phyloP scores from a whole-genome alignment of 2,113 vertebrate species.

The Meleagris gallopavo region DNA sequence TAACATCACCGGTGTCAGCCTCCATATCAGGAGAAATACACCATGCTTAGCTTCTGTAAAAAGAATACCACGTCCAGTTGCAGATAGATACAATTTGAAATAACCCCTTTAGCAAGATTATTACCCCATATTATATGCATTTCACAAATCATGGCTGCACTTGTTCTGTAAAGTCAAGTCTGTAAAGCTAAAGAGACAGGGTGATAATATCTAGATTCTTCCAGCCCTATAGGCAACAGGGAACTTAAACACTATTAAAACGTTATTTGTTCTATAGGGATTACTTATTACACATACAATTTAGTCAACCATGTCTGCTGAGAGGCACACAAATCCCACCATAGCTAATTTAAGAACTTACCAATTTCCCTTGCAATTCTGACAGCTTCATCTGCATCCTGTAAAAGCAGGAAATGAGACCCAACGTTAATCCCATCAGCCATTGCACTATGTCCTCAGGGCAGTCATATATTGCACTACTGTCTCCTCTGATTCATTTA shows the following conservation, averaged over 20 bases:
- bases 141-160: conserved; percentile 34
- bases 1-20: background rate
- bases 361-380: conserved; percentile 94
- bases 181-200: conserved; percentile 54
- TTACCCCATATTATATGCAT: background rate
- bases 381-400: conserved; percentile 96
- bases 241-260: conserved; percentile 77
- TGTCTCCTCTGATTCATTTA: conserved; percentile 87
- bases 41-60: background rate
- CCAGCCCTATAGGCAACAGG: conserved; percentile 57
- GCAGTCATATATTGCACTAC: conserved; percentile 85
- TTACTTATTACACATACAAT: conserved; percentile 80
- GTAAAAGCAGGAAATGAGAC: conserved; percentile 85
- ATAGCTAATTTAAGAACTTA: conserved; percentile 88
- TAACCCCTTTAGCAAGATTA: conserved; percentile 25
- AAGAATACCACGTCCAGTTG: background rate
- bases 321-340: conserved; percentile 80
- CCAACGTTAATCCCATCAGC: conserved; percentile 85
- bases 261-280: conserved; percentile 78
- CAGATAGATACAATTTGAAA: background rate
- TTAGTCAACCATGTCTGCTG: conserved; percentile 80
- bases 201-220: conserved; percentile 47
- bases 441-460: conserved; percentile 82
- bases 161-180: conserved; percentile 37
- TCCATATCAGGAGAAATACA: background rate